Conservation (phyloP, 1,140 invertebrate species). For the Neodiprion pinetum region DNA sequence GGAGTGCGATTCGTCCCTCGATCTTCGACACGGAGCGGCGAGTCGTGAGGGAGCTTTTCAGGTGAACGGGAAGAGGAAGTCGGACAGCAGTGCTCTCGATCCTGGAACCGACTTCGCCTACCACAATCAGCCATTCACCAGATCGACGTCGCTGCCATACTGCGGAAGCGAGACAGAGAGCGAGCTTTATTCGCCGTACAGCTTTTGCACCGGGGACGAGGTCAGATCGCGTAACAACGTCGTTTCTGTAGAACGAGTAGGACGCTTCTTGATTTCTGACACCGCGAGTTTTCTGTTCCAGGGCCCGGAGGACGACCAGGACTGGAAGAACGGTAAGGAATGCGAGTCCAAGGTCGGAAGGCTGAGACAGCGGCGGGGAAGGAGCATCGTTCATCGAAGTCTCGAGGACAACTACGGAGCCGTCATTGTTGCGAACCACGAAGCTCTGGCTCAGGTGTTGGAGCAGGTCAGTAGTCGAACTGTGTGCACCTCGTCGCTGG, state of each 20-base stretch:
- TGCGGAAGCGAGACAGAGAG: constrained; percentile 82
- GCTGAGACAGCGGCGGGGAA: constrained; percentile 75
- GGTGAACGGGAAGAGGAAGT: constrained; percentile 51
- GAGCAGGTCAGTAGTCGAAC: constrained; percentile 70
- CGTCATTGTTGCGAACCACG: constrained; percentile 87
- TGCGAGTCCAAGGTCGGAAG: constrained; percentile 60
- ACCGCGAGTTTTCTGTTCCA: constrained; percentile 32
- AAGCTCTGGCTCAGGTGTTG: constrained; percentile 82
- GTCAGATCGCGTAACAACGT: constrained; percentile 33
- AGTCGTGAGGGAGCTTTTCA: not conserved
- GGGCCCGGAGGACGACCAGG: constrained; percentile 64
- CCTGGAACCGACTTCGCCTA: constrained; percentile 55
- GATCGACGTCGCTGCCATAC: constrained; percentile 75
- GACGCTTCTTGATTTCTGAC: constrained; percentile 19
- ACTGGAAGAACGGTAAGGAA: constrained; percentile 56
- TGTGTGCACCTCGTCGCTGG: not conserved
- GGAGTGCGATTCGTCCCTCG: constrained; percentile 66
- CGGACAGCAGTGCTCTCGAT: constrained; percentile 61
- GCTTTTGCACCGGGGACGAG: constrained; percentile 68
- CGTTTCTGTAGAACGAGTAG: constrained; percentile 4
- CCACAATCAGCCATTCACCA: constrained; percentile 52
- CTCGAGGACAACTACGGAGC: constrained; percentile 88
- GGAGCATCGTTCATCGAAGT: constrained; percentile 81
- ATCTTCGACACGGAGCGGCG: constrained; percentile 45
- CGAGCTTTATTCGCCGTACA: constrained; percentile 81